These are phyloP conservation scores for Platycercus adscitus DNA, from an alignment of 2,113 vertebrate species.

Conservation along the genomic window DNA sequence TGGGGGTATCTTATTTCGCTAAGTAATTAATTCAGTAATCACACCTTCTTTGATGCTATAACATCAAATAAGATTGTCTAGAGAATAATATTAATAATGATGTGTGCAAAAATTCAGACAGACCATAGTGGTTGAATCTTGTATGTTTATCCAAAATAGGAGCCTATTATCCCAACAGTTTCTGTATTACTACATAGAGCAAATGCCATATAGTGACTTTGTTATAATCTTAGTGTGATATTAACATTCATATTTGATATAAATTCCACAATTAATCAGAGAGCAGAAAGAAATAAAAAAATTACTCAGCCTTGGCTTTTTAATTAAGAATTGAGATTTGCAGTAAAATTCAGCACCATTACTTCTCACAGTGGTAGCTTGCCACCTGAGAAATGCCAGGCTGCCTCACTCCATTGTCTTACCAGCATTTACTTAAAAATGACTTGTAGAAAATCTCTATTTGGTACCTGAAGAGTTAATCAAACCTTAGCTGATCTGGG, in stretches of 20 bases:
- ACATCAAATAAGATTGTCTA: neutral
- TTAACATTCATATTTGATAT: neutral
- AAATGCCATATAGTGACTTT: neutral
- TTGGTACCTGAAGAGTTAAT: slow-evolving; percentile 74
- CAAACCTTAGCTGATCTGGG: slow-evolving; percentile 68
- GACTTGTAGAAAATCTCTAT: neutral
- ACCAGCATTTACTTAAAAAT: neutral
- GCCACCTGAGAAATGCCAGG: neutral
- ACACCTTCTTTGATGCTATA: neutral
- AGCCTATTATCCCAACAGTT: neutral
- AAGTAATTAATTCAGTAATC: neutral
- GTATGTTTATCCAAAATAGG: neutral
- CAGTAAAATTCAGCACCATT: neutral
- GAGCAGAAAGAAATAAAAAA: neutral
- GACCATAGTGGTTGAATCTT: neutral
- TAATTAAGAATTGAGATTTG: neutral
- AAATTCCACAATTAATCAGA: neutral
- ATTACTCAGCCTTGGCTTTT: neutral
- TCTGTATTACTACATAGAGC: neutral
- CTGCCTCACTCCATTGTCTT: neutral
- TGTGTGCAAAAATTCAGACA: neutral
- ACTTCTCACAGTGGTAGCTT: neutral
- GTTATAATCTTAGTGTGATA: neutral
- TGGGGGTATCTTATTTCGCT: neutral
- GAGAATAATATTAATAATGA: neutral